Evolutionary conservation across 2,797 vertebrate genomes (phyloP).

Genomic region (Sebastes diaconus): DNA sequence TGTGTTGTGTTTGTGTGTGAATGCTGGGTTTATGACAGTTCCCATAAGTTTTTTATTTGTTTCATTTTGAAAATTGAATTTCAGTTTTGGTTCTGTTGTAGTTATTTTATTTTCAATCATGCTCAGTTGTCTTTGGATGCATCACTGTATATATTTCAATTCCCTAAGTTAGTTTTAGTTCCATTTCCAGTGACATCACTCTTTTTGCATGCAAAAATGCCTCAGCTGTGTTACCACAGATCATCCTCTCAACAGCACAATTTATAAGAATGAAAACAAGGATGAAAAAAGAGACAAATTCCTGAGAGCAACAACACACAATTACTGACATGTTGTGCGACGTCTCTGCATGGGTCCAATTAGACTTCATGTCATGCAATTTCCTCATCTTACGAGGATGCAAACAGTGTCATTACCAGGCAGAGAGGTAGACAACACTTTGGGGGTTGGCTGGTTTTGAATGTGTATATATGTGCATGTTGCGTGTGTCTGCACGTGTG

Average conservation of each 20-base stretch:
- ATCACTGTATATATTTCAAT: neutral
- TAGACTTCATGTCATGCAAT: constrained; percentile 6
- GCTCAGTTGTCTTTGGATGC: neutral
- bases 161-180: neutral
- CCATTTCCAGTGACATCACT: neutral
- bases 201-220: neutral
- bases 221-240: neutral
- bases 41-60: neutral
- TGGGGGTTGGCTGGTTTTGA: neutral
- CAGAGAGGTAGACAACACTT: neutral
- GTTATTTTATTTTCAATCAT: neutral
- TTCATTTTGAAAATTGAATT: neutral
- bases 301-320: neutral
- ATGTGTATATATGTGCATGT: neutral
- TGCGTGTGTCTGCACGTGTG: neutral
- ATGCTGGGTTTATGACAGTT: neutral
- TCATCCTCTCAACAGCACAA: neutral
- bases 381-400: neutral
- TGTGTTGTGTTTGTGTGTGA: neutral
- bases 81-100: neutral
- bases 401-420: constrained; percentile 10
- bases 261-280: neutral
- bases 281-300: neutral
- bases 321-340: constrained; percentile 3
- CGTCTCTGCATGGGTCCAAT: neutral